Evolutionary conservation across 2,797 vertebrate genomes (phyloP).

Genomic region (Takifugu ocellatus): DNA sequence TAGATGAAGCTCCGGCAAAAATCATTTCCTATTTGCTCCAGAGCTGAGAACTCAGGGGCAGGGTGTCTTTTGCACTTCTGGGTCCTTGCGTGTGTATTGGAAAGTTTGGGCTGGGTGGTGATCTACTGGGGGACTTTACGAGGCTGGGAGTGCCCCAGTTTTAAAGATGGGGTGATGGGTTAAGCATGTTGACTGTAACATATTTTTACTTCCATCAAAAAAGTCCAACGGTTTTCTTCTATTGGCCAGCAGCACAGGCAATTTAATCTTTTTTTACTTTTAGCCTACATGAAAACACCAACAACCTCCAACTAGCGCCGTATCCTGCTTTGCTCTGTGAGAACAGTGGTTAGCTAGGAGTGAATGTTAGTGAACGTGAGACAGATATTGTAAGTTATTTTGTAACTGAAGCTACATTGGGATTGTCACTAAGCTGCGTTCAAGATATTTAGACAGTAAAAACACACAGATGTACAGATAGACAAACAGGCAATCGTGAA

Average conservation of each 20-base stretch:
- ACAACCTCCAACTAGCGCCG: no score
- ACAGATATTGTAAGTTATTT: neutral
- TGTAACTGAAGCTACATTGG: no score
- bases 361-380: neutral
- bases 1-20: conserved; percentile 46
- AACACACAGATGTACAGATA: no score
- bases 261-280: no score
- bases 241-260: neutral
- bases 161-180: conserved; percentile 30
- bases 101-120: conserved; percentile 50
- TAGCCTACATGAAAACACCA: no score
- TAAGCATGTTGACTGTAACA: conserved; percentile 10
- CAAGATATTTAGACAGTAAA: no score
- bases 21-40: conserved; percentile 45
- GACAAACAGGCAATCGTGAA: no score
- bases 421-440: no score
- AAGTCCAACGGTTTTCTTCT: conserved; percentile 10
- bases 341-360: neutral
- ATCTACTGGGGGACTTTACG: conserved; percentile 46
- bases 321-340: neutral
- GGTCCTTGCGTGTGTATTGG: conserved; percentile 28
- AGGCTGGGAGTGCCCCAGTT: conserved; percentile 43
- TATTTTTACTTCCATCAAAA: conserved; percentile 8
- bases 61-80: conserved; percentile 19
- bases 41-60: conserved; percentile 32